Conservation (phyloP, 2,113 vertebrate genomes). For the Centrocercus urophasianus region DNA sequence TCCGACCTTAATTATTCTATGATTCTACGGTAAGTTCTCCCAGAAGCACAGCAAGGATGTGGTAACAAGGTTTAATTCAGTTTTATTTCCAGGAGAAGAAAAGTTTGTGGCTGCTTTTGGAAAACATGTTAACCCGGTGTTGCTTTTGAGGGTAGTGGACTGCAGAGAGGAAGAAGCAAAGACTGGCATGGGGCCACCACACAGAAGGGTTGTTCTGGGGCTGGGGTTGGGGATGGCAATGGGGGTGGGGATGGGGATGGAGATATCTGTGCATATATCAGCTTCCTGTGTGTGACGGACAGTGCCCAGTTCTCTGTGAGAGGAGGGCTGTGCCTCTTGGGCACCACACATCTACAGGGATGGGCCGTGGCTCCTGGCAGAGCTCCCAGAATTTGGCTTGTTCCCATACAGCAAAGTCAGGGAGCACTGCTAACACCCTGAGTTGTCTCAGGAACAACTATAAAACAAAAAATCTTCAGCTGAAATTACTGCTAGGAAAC, state of each 20-base stretch:
- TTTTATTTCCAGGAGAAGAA: neutral
- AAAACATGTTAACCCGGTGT: fast-evolving
- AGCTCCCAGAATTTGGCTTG: neutral
- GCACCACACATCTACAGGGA: neutral
- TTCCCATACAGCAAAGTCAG: neutral
- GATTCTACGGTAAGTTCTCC: neutral
- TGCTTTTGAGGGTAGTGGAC: neutral
- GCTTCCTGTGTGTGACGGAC: fast-evolving
- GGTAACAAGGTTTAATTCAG: neutral
- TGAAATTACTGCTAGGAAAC: neutral
- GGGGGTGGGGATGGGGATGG: neutral
- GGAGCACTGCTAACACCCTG: neutral
- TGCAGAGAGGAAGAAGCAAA: neutral
- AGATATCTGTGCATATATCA: neutral
- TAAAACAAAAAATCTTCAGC: neutral
- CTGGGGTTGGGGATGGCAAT: neutral
- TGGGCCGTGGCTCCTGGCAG: neutral
- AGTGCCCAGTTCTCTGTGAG: neutral
- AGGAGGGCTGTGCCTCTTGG: neutral
- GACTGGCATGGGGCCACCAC: neutral
- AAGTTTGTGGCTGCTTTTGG: neutral
- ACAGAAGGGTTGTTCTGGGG: neutral
- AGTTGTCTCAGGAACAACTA: neutral
- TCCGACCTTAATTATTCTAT: too few species aligned
- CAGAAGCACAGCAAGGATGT: neutral